Evolutionary conservation across 2,797 vertebrate species (phyloP).

Genomic region (Darevskia mixta): DNA sequence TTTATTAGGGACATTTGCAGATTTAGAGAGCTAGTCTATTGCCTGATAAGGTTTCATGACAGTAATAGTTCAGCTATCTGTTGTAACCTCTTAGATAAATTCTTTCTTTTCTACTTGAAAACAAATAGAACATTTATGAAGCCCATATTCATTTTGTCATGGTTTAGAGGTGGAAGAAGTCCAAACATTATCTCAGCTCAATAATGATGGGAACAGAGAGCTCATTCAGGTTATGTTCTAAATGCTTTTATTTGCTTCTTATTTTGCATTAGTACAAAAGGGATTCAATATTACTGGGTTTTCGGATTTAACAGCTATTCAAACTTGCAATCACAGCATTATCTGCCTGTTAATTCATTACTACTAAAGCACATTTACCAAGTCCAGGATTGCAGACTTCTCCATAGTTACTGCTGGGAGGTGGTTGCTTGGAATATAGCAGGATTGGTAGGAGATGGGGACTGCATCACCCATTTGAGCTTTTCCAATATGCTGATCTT

Average conservation of each 20-base stretch:
- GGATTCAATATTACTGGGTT: background rate
- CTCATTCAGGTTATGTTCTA: slow-evolving; percentile 17
- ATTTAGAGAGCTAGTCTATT: slow-evolving; percentile 40
- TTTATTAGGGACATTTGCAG: slow-evolving; percentile 48
- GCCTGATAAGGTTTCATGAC: slow-evolving; percentile 33
- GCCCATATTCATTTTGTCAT: slow-evolving; percentile 28
- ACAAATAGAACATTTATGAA: slow-evolving; percentile 55
- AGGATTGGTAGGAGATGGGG: no score
- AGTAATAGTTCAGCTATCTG: slow-evolving; percentile 39
- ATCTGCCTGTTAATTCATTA: background rate
- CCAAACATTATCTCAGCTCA: slow-evolving; percentile 31
- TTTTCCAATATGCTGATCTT: no score
- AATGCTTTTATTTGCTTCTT: slow-evolving; percentile 39
- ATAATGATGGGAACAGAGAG: slow-evolving; percentile 39
- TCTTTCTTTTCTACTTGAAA: slow-evolving; percentile 54
- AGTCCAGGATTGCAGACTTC: slow-evolving; percentile 19
- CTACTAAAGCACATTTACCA: slow-evolving; percentile 23
- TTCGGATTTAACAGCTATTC: slow-evolving; percentile 39
- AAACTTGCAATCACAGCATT: slow-evolving; percentile 37
- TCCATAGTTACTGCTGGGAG: background rate
- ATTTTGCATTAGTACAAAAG: slow-evolving; percentile 40
- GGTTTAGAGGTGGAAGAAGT: slow-evolving; percentile 20
- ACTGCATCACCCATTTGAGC: no score
- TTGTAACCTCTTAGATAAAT: slow-evolving; percentile 45
- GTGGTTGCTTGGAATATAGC: background rate